Percentiles rank a stretch among this genome's conserved stretches.
Conservation (phyloP, 1,140 invertebrate genomes). For the Colletes latitarsis region DNA sequence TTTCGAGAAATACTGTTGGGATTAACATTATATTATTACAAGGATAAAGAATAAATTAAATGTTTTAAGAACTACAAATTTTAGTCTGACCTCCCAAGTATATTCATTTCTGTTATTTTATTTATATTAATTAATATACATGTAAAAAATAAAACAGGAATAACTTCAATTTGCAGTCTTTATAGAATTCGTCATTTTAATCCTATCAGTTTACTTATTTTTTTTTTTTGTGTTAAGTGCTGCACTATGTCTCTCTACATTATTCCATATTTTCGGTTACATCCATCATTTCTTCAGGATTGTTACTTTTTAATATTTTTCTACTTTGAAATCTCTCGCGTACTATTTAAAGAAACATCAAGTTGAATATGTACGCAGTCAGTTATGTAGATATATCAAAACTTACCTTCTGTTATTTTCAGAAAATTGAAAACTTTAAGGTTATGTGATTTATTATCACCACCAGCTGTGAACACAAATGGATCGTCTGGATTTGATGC, state of each 20-base stretch:
- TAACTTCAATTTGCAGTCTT: constrained; percentile 9
- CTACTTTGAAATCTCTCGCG: constrained; percentile 57
- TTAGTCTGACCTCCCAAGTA: constrained; percentile 21
- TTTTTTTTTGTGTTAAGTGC: neutral
- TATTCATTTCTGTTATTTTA: constrained; percentile 14
- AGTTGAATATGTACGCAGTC: neutral
- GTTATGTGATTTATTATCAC: constrained; percentile 90
- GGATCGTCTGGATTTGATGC: constrained; percentile 90
- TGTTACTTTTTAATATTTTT: constrained; percentile 1
- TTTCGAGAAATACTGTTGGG: constrained; percentile 46
- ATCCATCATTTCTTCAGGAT: constrained; percentile 66
- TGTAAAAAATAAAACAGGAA: neutral
- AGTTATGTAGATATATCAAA: constrained; percentile 4
- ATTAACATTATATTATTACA: constrained; percentile 59
- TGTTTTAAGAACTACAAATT: constrained; percentile 52
- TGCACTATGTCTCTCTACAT: constrained; percentile 20
- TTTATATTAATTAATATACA: constrained; percentile 22
- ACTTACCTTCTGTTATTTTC: constrained; percentile 85
- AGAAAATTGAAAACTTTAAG: constrained; percentile 89
- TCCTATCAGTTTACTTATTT: constrained; percentile 1
- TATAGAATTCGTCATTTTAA: neutral
- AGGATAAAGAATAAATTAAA: constrained; percentile 58
- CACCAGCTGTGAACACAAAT: constrained; percentile 90
- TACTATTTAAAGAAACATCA: constrained; percentile 46
- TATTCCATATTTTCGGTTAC: constrained; percentile 63